Evolutionary conservation across 2,797 vertebrate genomes (phyloP).

Genomic region (Sarcophilus harrisii): DNA sequence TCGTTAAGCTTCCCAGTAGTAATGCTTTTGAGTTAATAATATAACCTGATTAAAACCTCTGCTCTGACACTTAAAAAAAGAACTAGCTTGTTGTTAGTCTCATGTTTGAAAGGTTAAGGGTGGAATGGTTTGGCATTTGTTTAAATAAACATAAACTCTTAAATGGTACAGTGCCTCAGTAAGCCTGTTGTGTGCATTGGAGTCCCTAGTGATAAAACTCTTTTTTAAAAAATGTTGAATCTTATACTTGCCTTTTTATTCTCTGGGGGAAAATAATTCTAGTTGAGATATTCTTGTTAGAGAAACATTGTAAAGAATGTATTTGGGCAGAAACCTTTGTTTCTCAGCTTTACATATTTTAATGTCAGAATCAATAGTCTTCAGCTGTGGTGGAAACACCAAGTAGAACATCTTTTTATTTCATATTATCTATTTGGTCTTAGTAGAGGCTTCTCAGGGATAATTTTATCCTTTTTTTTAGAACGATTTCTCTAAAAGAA

Average conservation of each 20-base stretch:
- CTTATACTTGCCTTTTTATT: constrained; percentile 51
- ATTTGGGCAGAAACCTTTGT: constrained; percentile 55
- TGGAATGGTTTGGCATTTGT: constrained; percentile 87
- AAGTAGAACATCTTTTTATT: constrained; percentile 16
- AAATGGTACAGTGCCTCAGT: constrained; percentile 56
- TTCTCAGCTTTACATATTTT: constrained; percentile 50
- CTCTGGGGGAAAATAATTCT: constrained; percentile 54
- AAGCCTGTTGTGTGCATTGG: constrained; percentile 42
- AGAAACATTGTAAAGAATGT: constrained; percentile 39
- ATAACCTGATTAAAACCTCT: constrained; percentile 78
- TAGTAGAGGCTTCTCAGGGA: constrained; percentile 32
- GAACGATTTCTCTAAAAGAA: constrained; percentile 31
- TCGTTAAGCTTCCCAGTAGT: constrained; percentile 80
- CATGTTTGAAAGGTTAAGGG: constrained; percentile 83
- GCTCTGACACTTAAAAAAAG: constrained; percentile 80
- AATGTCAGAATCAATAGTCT: constrained; percentile 23
- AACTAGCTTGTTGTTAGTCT: constrained; percentile 83
- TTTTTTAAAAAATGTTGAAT: not conserved
- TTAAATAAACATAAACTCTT: constrained; percentile 87
- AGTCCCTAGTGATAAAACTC: constrained; percentile 41
- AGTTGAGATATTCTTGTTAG: constrained; percentile 48
- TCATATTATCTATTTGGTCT: not conserved
- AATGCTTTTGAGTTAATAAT: constrained; percentile 81
- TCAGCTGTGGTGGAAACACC: not conserved
- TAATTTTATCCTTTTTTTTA: constrained; percentile 20